Percentiles rank a stretch among this genome's conserved stretches.
Conservation (phyloP, 2,888 invertebrate genomes). For the Ditula angustiorana region DNA sequence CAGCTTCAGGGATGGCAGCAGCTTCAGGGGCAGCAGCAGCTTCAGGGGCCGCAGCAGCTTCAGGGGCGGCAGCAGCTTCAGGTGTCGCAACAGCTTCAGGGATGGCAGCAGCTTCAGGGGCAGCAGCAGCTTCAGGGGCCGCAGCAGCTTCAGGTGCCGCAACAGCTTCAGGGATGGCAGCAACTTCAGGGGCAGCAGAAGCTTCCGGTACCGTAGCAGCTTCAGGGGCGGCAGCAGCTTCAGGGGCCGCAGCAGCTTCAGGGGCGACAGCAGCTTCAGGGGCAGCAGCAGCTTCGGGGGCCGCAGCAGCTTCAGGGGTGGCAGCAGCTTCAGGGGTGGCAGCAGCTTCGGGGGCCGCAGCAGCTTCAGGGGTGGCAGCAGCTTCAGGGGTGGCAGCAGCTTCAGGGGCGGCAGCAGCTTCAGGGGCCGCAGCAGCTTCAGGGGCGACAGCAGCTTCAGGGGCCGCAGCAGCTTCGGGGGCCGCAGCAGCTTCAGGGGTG, state of each 20-base stretch:
- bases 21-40: constrained; percentile 7
- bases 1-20: not conserved
- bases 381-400: constrained; percentile 11
- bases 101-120: not conserved
- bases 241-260: constrained; percentile 15
- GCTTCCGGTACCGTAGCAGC: constrained; percentile 5
- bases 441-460: not conserved
- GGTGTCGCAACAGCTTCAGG: constrained; percentile 7
- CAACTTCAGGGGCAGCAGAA: not conserved
- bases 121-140: constrained; percentile 6
- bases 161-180: not conserved
- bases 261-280: not conserved
- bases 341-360: constrained; percentile 9
- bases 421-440: not conserved
- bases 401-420: not conserved
- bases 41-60: not conserved
- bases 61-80: constrained; percentile 8
- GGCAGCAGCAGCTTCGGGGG: constrained; percentile 3
- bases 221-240: constrained; percentile 13
- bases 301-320: constrained; percentile 28
- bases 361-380: constrained; percentile 13
- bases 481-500: not conserved
- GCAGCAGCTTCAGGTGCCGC: constrained; percentile 17
- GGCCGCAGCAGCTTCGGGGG: constrained; percentile 3
- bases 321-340: not conserved